These are phyloP conservation scores for Triplophysa bombifrons DNA, from an alignment of 2,797 vertebrate genomes.

Conservation along the genomic window DNA sequence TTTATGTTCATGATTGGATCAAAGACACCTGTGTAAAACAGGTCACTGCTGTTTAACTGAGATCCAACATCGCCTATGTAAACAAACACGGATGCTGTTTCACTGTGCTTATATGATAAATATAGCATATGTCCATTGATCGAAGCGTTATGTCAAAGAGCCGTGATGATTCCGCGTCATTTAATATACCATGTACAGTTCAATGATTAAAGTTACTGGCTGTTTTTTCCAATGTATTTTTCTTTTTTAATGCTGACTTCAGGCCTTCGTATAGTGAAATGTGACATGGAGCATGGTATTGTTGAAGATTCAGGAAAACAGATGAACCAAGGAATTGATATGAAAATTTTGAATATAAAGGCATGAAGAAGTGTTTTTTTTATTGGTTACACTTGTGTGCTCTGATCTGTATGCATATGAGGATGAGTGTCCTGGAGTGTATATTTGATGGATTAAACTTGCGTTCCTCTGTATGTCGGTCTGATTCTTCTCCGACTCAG, in stretches of 20 bases:
- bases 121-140: conserved; percentile 7
- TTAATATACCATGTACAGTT: conserved; percentile 22
- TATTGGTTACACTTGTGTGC: conserved; percentile 72
- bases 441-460: conserved; percentile 85
- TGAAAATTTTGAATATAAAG: conserved; percentile 61
- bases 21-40: conserved; percentile 4
- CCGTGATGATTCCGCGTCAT: conserved; percentile 18
- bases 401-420: conserved; percentile 69
- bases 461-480: conserved; percentile 71
- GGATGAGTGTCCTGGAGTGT: conserved; percentile 68
- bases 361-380: conserved; percentile 68
- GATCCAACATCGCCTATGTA: background rate
- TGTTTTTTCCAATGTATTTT: conserved; percentile 8
- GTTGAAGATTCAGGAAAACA: conserved; percentile 64
- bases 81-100: conserved; percentile 20
- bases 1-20: background rate
- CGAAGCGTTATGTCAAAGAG: conserved; percentile 1
- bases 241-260: conserved; percentile 13
- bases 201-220: conserved; percentile 3
- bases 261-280: conserved; percentile 48
- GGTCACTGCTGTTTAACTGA: conserved; percentile 17
- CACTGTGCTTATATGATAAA: conserved; percentile 10
- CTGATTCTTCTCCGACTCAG: conserved; percentile 37
- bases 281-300: conserved; percentile 68
- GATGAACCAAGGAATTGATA: conserved; percentile 68